A percentile compares a stretch with the other conserved stretches of the same genome.
phyloP scores from a whole-genome alignment of 2,888 invertebrate species.

The Stomorhina lunata region DNA sequence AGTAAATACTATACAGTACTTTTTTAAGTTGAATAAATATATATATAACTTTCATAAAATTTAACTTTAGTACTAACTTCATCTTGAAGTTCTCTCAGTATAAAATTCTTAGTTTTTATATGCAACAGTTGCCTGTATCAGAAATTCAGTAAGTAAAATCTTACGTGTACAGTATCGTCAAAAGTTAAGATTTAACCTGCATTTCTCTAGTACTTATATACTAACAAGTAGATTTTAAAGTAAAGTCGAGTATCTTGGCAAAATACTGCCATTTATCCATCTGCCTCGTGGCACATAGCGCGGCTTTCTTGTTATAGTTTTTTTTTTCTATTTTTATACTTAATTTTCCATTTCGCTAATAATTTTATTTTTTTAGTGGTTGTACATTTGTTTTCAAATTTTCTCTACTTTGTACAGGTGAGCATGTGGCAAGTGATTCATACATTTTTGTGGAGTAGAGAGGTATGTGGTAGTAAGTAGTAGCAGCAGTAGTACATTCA shows the following conservation, averaged over 20 bases:
- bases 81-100: slow-evolving; percentile 17
- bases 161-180: slow-evolving; percentile 70
- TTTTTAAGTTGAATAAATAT: slow-evolving; percentile 1
- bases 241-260: slow-evolving; percentile 49
- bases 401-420: slow-evolving; percentile 26
- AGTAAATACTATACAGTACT: not conserved
- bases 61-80: not conserved
- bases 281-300: slow-evolving; percentile 63
- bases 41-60: slow-evolving; percentile 2
- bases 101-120: no score
- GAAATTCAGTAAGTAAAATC: not conserved
- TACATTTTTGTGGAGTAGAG: slow-evolving; percentile 38
- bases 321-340: slow-evolving; percentile 12
- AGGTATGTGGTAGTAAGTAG: no score
- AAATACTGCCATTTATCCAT: slow-evolving; percentile 55
- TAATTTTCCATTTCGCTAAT: slow-evolving; percentile 50
- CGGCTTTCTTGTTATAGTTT: slow-evolving; percentile 37
- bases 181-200: slow-evolving; percentile 64
- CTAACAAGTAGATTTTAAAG: slow-evolving; percentile 23
- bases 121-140: slow-evolving; percentile 31
- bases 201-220: no score
- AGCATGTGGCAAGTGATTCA: slow-evolving; percentile 62
- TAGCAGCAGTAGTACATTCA: slow-evolving; percentile 53
- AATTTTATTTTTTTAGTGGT: slow-evolving; percentile 46
- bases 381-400: slow-evolving; percentile 9